phyloP scores from a whole-genome alignment of 2,888 invertebrate genomes.

The Aquatica leii region DNA sequence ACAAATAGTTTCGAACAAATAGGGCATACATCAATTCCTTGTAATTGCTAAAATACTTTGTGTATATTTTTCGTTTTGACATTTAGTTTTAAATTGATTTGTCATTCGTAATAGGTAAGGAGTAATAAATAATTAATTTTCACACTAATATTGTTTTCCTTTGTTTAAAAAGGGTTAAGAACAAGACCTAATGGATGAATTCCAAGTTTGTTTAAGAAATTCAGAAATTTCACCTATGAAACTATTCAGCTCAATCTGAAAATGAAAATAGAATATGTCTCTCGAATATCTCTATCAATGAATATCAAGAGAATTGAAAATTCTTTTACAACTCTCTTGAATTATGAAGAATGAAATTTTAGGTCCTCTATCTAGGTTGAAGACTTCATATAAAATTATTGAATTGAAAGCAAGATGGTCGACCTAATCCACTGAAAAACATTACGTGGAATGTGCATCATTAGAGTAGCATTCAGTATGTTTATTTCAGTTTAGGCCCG shows the following conservation, averaged over 20 bases:
- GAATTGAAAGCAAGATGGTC: conserved; percentile 29
- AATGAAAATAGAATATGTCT: conserved; percentile 40
- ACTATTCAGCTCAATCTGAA: conserved; percentile 37
- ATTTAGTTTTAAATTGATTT: conserved; percentile 31
- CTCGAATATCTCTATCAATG: conserved; percentile 46
- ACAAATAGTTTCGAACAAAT: not conserved
- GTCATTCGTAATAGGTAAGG: conserved; percentile 46
- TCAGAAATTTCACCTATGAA: conserved; percentile 43
- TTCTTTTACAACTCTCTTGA: conserved; percentile 54
- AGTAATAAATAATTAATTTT: conserved; percentile 47
- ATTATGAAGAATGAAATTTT: conserved; percentile 51
- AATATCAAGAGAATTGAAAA: conserved; percentile 55
- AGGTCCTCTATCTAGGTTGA: conserved; percentile 47
- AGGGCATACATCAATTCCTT: conserved; percentile 19
- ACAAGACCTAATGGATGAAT: conserved; percentile 85
- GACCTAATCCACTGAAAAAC: conserved; percentile 13
- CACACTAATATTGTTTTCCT: conserved; percentile 76
- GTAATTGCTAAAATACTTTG: conserved; percentile 18
- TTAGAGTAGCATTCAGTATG: conserved; percentile 12
- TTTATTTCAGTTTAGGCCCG: conserved; percentile 21
- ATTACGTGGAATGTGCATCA: conserved; percentile 11
- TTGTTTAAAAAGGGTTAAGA: conserved; percentile 85
- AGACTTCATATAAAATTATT: conserved; percentile 44
- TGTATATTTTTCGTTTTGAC: conserved; percentile 26
- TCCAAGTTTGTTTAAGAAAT: conserved; percentile 55